A percentile compares a stretch with the other conserved stretches of the same genome.
phyloP scores from a whole-genome alignment of 2,888 invertebrate genomes.

The Antheraea assamensis region DNA sequence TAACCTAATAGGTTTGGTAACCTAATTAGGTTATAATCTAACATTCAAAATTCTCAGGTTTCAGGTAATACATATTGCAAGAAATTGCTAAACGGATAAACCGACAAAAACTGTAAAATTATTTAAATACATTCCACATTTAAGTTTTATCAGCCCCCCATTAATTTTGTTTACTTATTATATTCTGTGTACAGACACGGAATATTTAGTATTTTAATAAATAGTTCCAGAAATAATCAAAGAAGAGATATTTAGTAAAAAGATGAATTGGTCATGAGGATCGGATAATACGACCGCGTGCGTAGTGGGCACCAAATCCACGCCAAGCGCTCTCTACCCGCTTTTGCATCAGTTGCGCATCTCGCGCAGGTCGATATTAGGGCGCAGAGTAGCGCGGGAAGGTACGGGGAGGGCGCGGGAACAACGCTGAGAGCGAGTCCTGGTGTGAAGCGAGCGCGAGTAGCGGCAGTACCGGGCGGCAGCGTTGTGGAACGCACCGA shows the following conservation, averaged over 20 bases:
- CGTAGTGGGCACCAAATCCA: too few relatives aligned
- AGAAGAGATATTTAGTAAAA: neutral
- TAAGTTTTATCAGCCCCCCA: too few relatives aligned
- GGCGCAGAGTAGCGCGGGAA: slow-evolving; percentile 30
- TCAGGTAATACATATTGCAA: too few relatives aligned
- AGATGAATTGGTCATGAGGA: neutral
- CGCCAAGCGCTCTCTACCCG: neutral
- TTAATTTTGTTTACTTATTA: too few relatives aligned
- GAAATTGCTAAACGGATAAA: too few relatives aligned
- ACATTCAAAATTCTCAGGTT: too few relatives aligned
- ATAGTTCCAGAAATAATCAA: neutral
- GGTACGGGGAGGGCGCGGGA: slow-evolving; percentile 27
- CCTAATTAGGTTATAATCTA: too few relatives aligned
- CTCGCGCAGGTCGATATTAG: slow-evolving; percentile 21
- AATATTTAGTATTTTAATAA: neutral
- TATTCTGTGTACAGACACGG: too few relatives aligned
- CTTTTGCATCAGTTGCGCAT: neutral
- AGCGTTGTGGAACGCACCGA: slow-evolving; percentile 41
- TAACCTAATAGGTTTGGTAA: too few relatives aligned
- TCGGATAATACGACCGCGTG: neutral
- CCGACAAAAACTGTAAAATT: too few relatives aligned
- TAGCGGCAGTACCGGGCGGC: slow-evolving; percentile 46
- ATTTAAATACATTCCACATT: too few relatives aligned
- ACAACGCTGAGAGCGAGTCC: slow-evolving; percentile 27
- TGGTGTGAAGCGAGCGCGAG: slow-evolving; percentile 25